Percentiles rank a stretch among this genome's conserved stretches.
These are phyloP conservation scores for Martes martes DNA, from an alignment of 2,113 vertebrate genomes.

Conservation along the genomic window DNA sequence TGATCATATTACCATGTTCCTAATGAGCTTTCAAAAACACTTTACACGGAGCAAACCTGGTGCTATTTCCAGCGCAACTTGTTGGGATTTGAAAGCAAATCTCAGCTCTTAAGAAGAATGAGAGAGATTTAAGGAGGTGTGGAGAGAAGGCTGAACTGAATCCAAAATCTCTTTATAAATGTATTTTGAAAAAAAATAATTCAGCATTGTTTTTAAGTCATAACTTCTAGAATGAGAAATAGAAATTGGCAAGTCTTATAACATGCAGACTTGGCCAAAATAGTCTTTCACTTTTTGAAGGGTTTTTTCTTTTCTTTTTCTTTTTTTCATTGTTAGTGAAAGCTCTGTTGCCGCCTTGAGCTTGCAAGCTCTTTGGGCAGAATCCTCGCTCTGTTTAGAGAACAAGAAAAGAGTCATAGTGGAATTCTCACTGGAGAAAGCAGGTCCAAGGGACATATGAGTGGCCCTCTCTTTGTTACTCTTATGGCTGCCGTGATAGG, in stretches of 20 bases:
- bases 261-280: background rate
- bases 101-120: constrained; percentile 55
- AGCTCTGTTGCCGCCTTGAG: background rate
- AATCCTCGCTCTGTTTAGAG: background rate
- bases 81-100: constrained; percentile 70
- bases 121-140: constrained; percentile 64
- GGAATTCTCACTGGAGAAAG: background rate
- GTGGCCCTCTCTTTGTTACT: background rate
- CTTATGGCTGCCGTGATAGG: accelerated
- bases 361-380: background rate
- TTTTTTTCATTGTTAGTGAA: background rate
- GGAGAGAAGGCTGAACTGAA: constrained; percentile 67
- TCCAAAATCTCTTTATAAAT: constrained; percentile 48
- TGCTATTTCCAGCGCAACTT: constrained; percentile 49
- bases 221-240: constrained; percentile 11
- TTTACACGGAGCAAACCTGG: background rate
- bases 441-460: background rate
- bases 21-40: background rate
- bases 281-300: background rate
- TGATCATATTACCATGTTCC: background rate
- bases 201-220: constrained; percentile 44
- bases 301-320: background rate
- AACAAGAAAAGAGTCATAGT: background rate
- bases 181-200: constrained; percentile 52
- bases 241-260: constrained; percentile 39